Evolutionary conservation across 2,888 invertebrate species (phyloP).

Genomic region (Cryptosula pallasiana): DNA sequence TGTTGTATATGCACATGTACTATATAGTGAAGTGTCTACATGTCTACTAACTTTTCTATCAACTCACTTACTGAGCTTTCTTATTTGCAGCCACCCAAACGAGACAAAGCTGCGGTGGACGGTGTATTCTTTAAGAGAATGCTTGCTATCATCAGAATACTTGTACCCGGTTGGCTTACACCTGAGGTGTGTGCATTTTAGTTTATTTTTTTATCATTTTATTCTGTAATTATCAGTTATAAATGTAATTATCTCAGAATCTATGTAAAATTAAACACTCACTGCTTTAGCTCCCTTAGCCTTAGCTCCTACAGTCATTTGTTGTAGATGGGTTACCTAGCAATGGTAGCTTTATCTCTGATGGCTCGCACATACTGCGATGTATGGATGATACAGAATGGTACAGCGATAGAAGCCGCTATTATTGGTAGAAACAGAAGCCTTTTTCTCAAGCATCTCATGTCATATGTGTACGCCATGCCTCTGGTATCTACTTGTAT

Average conservation of each 20-base stretch:
- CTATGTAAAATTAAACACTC: too few relatives aligned
- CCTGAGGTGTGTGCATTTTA: too few relatives aligned
- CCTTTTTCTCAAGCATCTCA: slow-evolving; percentile 69
- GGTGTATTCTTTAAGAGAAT: slow-evolving; percentile 45
- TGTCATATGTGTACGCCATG: slow-evolving; percentile 76
- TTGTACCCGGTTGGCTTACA: slow-evolving; percentile 73
- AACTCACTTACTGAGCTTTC: background rate
- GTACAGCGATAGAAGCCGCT: slow-evolving; percentile 88
- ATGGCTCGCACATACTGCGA: slow-evolving; percentile 88
- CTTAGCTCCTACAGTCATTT: background rate
- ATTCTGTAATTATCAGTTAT: too few relatives aligned
- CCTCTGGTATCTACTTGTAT: too few relatives aligned
- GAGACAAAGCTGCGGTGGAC: slow-evolving; percentile 53
- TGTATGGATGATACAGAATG: slow-evolving; percentile 93
- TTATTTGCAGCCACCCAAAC: slow-evolving; percentile 28
- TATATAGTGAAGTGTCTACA: too few relatives aligned
- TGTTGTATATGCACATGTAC: too few relatives aligned
- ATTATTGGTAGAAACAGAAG: slow-evolving; percentile 81
- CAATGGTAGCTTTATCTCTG: slow-evolving; percentile 66
- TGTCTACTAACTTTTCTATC: too few relatives aligned
- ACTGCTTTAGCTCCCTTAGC: too few relatives aligned
- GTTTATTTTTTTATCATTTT: too few relatives aligned
- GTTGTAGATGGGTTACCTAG: slow-evolving; percentile 47
- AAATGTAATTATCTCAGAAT: too few relatives aligned
- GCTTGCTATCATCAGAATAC: slow-evolving; percentile 57